Evolutionary conservation across 2,797 vertebrate species (phyloP), one percentile per base, ranked within the genome.

Genomic region (Tangara arthus): DNA sequence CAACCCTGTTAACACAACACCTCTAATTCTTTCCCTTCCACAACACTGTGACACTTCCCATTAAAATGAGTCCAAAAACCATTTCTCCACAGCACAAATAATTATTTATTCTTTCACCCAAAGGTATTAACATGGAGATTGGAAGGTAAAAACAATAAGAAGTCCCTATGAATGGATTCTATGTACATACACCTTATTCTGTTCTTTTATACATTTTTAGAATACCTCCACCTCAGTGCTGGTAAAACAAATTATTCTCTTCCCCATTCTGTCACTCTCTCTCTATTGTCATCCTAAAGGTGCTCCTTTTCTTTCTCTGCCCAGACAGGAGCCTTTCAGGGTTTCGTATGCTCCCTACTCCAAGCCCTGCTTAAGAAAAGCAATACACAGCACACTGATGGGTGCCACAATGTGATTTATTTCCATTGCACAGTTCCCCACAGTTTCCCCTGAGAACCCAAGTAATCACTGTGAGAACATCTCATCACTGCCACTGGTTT

Each of bases 71-170:
- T 24, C 89, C 79, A 92, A 93, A 96, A 88, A 34, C 42, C 55
- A 72, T 93, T 93, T 90, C 82, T 87, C 61, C 39, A 35, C 89
- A 95, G 90, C 85, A 79, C 73, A 95, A 96, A 96, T 92, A 92
- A 94, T 94, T 93, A 94, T 91, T 95, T 95, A 72, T 93, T 91
- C 92, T 85, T 88, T 95, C 91, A 95, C 76, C 79, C 85, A 86
- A 76, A 91, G 66, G 85, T 86, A 96, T 93, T 94, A 95, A 72
- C 72, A 76, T 42, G 69, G 93, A 88, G 76, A 95, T 23, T 86
- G 91, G 94, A 93, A 14, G 27, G 47, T 92, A 92, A 91, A 96
- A 97, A 86, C 69, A 96, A 28, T 88, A 87, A 88, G 86, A 73
- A 76, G 21, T 28, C 55, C 56, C 56, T 47, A 22, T 35, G 89